Evolutionary conservation across 2,888 invertebrate species (phyloP).

Genomic region (Leistus spinibarbis): DNA sequence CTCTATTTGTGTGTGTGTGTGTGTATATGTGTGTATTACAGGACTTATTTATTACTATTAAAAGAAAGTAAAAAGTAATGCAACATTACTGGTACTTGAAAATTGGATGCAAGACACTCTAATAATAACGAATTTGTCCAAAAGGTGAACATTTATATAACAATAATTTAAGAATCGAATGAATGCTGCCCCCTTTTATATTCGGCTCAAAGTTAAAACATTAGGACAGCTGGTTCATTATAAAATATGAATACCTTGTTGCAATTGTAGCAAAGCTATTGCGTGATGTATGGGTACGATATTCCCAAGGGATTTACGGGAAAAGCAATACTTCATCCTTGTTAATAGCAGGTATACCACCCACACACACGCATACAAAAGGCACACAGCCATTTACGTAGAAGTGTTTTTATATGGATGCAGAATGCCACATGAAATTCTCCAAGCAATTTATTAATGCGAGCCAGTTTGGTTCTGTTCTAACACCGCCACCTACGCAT

Average conservation of each 20-base stretch:
- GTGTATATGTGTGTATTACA: too few relatives aligned
- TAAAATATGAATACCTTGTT: constrained; percentile 30
- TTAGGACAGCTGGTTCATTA: constrained; percentile 20
- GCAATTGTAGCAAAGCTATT: constrained; percentile 8
- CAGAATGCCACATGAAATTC: constrained; percentile 19
- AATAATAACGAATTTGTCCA: too few relatives aligned
- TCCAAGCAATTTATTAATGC: constrained; percentile 24
- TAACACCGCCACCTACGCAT: not conserved
- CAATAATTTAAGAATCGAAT: too few relatives aligned
- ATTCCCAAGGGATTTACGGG: constrained; percentile 5
- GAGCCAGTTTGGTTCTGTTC: not conserved
- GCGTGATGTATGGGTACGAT: constrained; percentile 24
- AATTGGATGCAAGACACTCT: too few relatives aligned
- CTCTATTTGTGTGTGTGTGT: too few relatives aligned
- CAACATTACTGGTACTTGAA: too few relatives aligned
- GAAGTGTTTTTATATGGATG: not conserved
- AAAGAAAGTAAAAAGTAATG: too few relatives aligned
- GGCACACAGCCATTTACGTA: not conserved
- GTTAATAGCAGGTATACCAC: constrained; percentile 28
- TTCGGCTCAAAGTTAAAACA: constrained; percentile 5
- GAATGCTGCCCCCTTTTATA: not conserved
- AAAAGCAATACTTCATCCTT: constrained; percentile 28
- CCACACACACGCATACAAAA: not conserved
- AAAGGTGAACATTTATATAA: too few relatives aligned
- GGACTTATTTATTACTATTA: too few relatives aligned